Evolutionary conservation across 2,888 invertebrate genomes (phyloP), one percentile per base, ranked within the genome.

Genomic region (Drosophila percnosoma): DNA sequence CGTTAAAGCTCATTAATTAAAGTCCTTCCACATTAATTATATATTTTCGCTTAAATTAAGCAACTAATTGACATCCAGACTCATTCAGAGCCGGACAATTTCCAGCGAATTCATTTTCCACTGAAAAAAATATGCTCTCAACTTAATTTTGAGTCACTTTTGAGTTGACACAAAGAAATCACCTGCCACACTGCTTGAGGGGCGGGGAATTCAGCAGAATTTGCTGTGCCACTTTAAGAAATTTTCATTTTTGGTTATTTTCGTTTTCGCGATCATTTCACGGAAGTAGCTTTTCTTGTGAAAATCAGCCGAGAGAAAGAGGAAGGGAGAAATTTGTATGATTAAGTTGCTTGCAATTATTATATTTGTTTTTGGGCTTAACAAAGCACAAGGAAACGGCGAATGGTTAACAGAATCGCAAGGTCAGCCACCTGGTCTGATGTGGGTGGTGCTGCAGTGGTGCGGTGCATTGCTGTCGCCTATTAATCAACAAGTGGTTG

Each of bases 401-500:
- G 31, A 72, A 70, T 69, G 62, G 76, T 45, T 69, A 68, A 70
- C 69, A 64, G 67, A 65, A 60, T 51, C 29, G 27, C 51, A 82
- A 83, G 83, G 86, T 83, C 80, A 88, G 72, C 69, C 68, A 83
- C 80, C 86, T 60, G 82, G n/a, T 48, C 80, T 54, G 79, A 4
- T 52, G 62, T 66, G 70, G 66, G 63, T 24, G 61, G 48, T 7
- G 34, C 7, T 24, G 45, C 0, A 18, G 72, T 38, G 18, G 48
- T 27, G 38, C 36, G 5, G 33, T 5, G 58, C 21, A 11, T 36
- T 57, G 33, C 40, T 52, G 53, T 73, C 54, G 78, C 69, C 89
- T 84, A 85, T 85, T 85, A 87, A 89, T 85, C 89, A 85, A 85
- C 77, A 82, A 84, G 87, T 84, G 79, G 73, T 59, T 70, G 72